phyloP scores from a whole-genome alignment of 2,113 vertebrate species.

The Oryzias melastigma region DNA sequence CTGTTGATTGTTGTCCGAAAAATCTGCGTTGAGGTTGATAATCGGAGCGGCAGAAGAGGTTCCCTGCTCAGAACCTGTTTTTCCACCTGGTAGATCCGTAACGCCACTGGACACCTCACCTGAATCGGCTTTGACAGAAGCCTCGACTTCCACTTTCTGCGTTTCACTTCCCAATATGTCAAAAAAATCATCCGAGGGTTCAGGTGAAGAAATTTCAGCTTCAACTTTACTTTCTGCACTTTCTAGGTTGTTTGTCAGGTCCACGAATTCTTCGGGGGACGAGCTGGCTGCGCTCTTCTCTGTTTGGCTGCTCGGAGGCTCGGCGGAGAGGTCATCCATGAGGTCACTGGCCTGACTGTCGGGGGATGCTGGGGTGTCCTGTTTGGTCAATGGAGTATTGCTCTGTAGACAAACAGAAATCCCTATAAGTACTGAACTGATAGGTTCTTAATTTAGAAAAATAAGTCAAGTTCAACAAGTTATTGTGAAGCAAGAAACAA shows the following conservation, averaged over 20 bases:
- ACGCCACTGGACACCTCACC: slow-evolving; percentile 5
- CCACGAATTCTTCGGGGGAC: slow-evolving; percentile 57
- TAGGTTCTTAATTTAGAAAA: not conserved
- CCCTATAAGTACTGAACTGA: not conserved
- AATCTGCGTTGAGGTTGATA: slow-evolving; percentile 27
- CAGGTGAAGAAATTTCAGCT: slow-evolving; percentile 31
- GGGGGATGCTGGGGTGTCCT: slow-evolving; percentile 38
- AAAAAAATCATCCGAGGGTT: slow-evolving; percentile 52
- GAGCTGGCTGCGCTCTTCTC: slow-evolving; percentile 39
- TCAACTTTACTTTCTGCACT: not conserved
- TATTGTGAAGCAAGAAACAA: no score
- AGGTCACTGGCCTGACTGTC: slow-evolving; percentile 36
- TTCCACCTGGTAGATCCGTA: slow-evolving; percentile 13
- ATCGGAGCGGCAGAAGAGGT: slow-evolving; percentile 14
- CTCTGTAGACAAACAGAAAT: slow-evolving; percentile 44
- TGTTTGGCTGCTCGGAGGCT: slow-evolving; percentile 23
- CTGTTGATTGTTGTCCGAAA: not conserved
- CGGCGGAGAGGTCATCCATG: slow-evolving; percentile 29
- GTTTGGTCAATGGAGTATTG: slow-evolving; percentile 36
- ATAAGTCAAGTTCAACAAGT: no score
- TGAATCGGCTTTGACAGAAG: slow-evolving; percentile 18
- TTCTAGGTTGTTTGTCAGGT: slow-evolving; percentile 48
- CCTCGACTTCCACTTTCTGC: slow-evolving; percentile 21
- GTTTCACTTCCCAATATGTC: slow-evolving; percentile 60
- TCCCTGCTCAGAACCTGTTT: slow-evolving; percentile 24